Evolutionary conservation across 2,888 invertebrate genomes (phyloP).

Genomic region (Stenchaetothrips biformis): DNA sequence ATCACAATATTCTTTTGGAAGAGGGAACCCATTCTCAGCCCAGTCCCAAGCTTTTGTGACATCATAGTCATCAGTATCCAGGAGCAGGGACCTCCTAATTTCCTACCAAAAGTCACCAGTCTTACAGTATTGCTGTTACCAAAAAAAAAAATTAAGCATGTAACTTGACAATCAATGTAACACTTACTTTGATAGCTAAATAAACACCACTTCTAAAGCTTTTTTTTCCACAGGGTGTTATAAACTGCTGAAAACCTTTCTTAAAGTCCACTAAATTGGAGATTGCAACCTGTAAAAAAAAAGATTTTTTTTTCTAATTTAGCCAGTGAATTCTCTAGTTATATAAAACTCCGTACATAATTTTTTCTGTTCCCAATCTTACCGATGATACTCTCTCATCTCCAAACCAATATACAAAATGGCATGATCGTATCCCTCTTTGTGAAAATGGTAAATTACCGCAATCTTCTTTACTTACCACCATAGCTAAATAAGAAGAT

Average conservation of each 20-base stretch:
- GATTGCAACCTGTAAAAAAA: not conserved
- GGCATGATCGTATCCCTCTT: not conserved
- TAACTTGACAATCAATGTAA: not conserved
- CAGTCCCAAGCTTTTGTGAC: not conserved
- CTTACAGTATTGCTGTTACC: not conserved
- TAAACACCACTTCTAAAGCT: not conserved
- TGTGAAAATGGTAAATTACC: not conserved
- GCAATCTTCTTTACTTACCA: not conserved
- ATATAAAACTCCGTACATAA: not conserved
- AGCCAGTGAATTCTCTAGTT: not conserved
- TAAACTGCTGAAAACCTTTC: not conserved
- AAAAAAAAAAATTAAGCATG: not conserved
- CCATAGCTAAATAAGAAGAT: not conserved
- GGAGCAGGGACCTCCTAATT: not conserved
- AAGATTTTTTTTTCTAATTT: not conserved
- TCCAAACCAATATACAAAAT: conserved; percentile 1
- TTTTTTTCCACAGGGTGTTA: not conserved
- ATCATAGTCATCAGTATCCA: not conserved
- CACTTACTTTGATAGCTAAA: not conserved
- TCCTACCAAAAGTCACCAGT: not conserved
- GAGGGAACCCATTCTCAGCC: not conserved
- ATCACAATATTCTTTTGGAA: not conserved
- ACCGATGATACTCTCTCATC: not conserved
- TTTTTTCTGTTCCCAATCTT: not conserved
- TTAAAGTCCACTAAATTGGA: conserved; percentile 9